Percentiles rank a stretch among this genome's conserved stretches.
Conservation (phyloP, 2,113 vertebrate species). For the Saccopteryx bilineata region DNA sequence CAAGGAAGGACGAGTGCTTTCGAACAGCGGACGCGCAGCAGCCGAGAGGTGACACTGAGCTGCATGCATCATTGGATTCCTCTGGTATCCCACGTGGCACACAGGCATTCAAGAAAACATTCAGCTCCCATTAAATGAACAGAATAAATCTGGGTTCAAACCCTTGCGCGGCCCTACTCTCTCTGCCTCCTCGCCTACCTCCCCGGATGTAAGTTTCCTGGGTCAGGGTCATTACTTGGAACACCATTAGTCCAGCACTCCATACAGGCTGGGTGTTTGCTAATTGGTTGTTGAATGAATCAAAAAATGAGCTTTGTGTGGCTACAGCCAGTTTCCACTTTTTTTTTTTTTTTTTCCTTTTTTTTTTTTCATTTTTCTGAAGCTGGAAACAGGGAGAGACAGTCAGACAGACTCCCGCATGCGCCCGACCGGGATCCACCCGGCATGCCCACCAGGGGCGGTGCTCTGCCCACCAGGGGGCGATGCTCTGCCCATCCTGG, state of each 20-base stretch:
- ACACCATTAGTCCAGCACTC: neutral
- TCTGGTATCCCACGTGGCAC: accelerated
- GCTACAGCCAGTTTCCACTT: neutral
- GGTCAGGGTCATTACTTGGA: neutral
- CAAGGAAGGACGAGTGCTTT: neutral
- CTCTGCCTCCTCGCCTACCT: neutral
- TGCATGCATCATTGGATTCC: accelerated
- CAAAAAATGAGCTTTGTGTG: neutral
- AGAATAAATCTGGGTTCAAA: neutral
- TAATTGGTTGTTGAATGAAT: neutral
- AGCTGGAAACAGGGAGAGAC: too few species aligned
- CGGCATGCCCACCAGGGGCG: too few species aligned
- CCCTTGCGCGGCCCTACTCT: accelerated
- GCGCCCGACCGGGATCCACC: too few species aligned
- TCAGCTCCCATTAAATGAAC: neutral
- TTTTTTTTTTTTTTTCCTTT: too few species aligned
- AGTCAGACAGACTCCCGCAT: too few species aligned
- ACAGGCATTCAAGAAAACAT: accelerated
- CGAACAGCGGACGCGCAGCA: accelerated
- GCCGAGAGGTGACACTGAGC: neutral
- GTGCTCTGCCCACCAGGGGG: too few species aligned
- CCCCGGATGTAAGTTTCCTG: neutral
- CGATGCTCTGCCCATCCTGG: too few species aligned
- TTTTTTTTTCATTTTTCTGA: too few species aligned
- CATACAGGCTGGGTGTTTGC: neutral